phyloP scores from a whole-genome alignment of 2,888 invertebrate genomes.

The Glaucopsyche alexis region DNA sequence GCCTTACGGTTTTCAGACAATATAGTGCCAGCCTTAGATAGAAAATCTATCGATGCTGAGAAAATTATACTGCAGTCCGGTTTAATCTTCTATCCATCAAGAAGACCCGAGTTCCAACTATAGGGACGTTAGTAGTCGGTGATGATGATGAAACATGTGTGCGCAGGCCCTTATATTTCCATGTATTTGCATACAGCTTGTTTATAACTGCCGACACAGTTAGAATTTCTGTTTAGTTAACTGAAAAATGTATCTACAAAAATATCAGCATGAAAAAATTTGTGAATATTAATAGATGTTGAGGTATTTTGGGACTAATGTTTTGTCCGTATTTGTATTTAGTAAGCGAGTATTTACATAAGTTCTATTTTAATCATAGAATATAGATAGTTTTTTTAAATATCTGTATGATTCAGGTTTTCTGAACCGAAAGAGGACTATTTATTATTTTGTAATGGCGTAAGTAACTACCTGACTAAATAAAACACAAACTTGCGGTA shows the following conservation, averaged over 20 bases:
- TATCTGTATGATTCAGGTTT: no score
- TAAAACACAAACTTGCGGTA: no score
- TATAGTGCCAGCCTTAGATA: no score
- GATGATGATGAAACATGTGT: not conserved
- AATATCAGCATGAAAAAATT: constrained; percentile 4
- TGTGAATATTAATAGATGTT: not conserved
- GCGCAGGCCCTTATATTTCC: not conserved
- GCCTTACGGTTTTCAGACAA: no score
- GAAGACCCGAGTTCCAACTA: no score
- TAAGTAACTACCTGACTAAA: no score
- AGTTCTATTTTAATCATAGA: not conserved
- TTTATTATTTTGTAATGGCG: no score
- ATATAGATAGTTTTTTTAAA: no score
- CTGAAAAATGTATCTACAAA: constrained; percentile 24
- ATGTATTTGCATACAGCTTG: constrained; percentile 21
- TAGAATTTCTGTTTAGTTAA: constrained; percentile 26
- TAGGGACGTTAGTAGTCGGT: not conserved
- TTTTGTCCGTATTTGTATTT: not conserved
- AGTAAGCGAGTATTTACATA: not conserved
- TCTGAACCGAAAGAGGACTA: no score
- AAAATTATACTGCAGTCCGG: no score
- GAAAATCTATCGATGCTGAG: no score
- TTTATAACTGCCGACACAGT: constrained; percentile 11
- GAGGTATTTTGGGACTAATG: not conserved
- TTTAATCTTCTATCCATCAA: not conserved